Evolutionary conservation across 23 tunicate species (phyloP).

Genomic region (Phallusia fumigata): DNA sequence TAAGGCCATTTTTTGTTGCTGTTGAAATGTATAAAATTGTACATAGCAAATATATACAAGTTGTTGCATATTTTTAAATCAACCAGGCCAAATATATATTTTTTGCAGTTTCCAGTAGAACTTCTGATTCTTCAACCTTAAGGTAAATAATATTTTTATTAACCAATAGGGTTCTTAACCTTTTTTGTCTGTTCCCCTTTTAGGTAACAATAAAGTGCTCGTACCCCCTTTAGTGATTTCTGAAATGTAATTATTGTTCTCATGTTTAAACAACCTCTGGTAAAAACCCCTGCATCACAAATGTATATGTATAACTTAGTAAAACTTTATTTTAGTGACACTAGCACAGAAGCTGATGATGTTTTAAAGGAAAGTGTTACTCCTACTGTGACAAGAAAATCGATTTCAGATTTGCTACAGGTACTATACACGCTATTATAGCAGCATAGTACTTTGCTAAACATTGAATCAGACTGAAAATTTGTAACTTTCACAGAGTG

Average conservation of each 20-base stretch:
- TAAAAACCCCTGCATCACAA: no score
- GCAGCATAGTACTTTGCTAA: neutral
- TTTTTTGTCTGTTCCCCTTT: no score
- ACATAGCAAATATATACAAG: no score
- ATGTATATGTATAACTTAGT: no score
- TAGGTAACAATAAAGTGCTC: no score
- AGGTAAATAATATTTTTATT: neutral
- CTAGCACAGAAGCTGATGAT: neutral
- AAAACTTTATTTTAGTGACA: neutral
- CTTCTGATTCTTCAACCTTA: neutral
- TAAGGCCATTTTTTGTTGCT: no score
- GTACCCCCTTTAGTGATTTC: no score
- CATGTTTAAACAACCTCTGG: no score
- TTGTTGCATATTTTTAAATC: no score
- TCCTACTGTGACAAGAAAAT: neutral
- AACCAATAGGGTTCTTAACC: neutral
- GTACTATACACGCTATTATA: neutral
- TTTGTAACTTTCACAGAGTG: neutral
- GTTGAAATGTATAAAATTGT: no score
- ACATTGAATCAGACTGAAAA: neutral
- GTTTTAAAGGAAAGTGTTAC: neutral
- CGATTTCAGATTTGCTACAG: neutral
- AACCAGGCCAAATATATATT: no score
- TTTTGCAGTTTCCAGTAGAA: neutral
- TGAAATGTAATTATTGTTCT: no score